Conservation (phyloP, 2,888 invertebrate genomes). For the Encarsia formosa region DNA sequence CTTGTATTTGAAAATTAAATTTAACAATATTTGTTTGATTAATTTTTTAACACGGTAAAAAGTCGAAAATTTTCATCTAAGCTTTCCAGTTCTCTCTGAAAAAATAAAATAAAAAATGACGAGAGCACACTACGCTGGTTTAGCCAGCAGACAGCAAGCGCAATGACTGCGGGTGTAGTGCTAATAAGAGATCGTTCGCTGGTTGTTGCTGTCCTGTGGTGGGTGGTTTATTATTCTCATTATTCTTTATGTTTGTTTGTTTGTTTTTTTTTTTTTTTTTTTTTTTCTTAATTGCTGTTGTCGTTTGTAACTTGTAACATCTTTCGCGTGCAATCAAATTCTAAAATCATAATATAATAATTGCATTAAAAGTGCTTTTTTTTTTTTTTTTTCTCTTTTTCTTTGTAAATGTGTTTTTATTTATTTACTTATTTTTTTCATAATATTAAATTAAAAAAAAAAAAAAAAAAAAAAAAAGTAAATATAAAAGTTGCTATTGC, state of each 20-base stretch:
- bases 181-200: conserved; percentile 49
- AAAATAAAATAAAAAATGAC: conserved; percentile 26
- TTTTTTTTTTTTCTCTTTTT: conserved; percentile 7
- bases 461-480: background rate
- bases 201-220: conserved; percentile 53
- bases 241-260: conserved; percentile 19
- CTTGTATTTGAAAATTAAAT: too few relatives aligned
- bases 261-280: conserved; percentile 24
- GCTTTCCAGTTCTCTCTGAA: conserved; percentile 15
- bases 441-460: background rate
- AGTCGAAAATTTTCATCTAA: too few relatives aligned
- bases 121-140: conserved; percentile 36
- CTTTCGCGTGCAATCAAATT: conserved; percentile 18
- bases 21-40: too few relatives aligned
- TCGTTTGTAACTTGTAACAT: conserved; percentile 23
- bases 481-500: conserved; percentile 27
- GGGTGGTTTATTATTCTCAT: conserved; percentile 43
- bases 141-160: conserved; percentile 44
- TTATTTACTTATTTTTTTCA: background rate
- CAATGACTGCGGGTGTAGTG: conserved; percentile 36
- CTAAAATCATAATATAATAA: conserved; percentile 1
- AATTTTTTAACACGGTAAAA: too few relatives aligned
- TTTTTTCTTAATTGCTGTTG: conserved; percentile 23
- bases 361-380: too few relatives aligned
- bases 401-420: conserved; percentile 3